Evolutionary conservation across 2,888 invertebrate genomes (phyloP), one percentile per base, ranked within the genome.

Genomic region (Lochmaea crataegi): DNA sequence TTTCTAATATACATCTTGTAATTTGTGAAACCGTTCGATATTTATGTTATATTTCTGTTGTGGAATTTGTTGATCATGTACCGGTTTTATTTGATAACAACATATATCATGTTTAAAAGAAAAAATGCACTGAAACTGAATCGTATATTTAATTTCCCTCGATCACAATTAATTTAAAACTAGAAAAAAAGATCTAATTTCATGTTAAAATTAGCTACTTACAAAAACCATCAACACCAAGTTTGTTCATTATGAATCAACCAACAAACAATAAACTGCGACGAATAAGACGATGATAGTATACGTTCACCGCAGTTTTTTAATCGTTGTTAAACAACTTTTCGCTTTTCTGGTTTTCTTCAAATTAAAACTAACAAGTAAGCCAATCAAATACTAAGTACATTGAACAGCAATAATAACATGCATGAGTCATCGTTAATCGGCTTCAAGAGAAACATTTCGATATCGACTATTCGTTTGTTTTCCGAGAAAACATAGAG

Each of bases 401-500:
- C 53, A 53, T 53, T 18, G 53, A 53, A 53, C 18, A 9, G 53
- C 9, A 53, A 53, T 51, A 51, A 51, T 53, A 53, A 61, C 61
- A 42, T 42, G 10, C 42, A 41, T 68, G 60, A 68, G 61, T 68
- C 68, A 68, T 61, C n/a, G 42, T 68, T 68, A 68, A 68, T 68
- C 51, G 68, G 48, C 48, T 16, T 38, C n/a, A 69, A 69, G 60
- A 63, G 53, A 56, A 56, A 53, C 69, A 63, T 63, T 69, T 63
- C 51, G 14, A 41, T 41, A 38, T 16, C 63, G 63, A 63, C 63
- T 53, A 63, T 41, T 58, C 63, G 63, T 69, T 63, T 69, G 69
- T 69, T 69, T 68, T 69, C 53, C 12, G 38, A 69, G 69, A 69
- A 69, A 69, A 69, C 63, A 68, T 10, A 32, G 51, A 68, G 69